These are phyloP conservation scores for Aplochiton taeniatus DNA, from an alignment of 2,797 vertebrate genomes.

Conservation along the genomic window DNA sequence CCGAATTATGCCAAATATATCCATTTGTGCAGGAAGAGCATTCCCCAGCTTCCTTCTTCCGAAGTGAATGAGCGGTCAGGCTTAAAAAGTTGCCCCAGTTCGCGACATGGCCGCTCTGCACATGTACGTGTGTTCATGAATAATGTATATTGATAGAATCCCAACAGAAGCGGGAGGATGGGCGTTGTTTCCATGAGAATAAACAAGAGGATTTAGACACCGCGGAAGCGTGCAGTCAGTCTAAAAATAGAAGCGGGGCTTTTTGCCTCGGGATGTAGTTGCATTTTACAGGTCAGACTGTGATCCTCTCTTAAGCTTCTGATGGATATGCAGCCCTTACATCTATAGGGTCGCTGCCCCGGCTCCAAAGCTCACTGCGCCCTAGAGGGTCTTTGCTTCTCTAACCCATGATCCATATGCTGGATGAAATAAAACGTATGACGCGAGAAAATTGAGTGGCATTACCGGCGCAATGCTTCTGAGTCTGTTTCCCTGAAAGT, in stretches of 20 bases:
- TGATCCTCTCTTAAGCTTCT: conserved; percentile 55
- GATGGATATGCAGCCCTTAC: conserved; percentile 27
- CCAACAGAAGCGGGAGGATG: conserved; percentile 59
- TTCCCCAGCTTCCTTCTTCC: conserved; percentile 16
- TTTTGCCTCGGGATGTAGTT: conserved; percentile 67
- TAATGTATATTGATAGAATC: conserved; percentile 70
- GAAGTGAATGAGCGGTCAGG: conserved; percentile 41
- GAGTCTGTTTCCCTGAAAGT: conserved; percentile 51
- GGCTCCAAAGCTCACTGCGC: conserved; percentile 2
- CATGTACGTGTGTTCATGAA: conserved; percentile 57
- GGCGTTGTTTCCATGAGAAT: conserved; percentile 61
- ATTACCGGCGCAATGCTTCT: conserved; percentile 23
- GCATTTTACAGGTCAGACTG: conserved; percentile 71
- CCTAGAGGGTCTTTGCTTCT: conserved; percentile 37
- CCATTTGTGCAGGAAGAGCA: conserved; percentile 36
- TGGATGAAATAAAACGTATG: conserved; percentile 21
- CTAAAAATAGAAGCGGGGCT: conserved; percentile 73
- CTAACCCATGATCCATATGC: conserved; percentile 17
- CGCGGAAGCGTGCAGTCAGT: conserved; percentile 50
- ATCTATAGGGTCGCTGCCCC: conserved; percentile 36
- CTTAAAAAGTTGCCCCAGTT: conserved; percentile 53
- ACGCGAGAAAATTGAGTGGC: conserved; percentile 28
- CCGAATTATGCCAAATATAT: conserved; percentile 26
- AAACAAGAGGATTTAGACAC: conserved; percentile 74
- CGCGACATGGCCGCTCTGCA: conserved; percentile 28